These are phyloP conservation scores for Limnephilus rhombicus DNA, from an alignment of 2,888 invertebrate genomes.

Conservation along the genomic window DNA sequence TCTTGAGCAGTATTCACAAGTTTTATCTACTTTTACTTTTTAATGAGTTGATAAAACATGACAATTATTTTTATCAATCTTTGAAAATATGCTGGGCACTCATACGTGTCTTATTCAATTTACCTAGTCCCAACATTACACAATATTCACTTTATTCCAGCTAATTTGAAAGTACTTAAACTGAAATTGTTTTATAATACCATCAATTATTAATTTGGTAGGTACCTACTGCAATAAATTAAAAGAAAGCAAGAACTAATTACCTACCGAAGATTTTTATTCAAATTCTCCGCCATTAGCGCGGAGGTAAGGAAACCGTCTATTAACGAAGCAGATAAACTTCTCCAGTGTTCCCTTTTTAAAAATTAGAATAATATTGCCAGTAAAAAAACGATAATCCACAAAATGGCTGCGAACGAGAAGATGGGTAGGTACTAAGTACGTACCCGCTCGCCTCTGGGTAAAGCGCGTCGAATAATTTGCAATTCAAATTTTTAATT, in stretches of 20 bases:
- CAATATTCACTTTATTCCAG: background rate
- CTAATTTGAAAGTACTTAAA: background rate
- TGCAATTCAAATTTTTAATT: conserved; percentile 49
- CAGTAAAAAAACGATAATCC: conserved; percentile 48
- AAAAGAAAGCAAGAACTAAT: background rate
- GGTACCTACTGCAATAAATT: background rate
- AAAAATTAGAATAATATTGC: conserved; percentile 47
- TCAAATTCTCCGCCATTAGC: background rate
- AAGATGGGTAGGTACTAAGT: background rate
- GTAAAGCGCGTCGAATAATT: conserved; percentile 39
- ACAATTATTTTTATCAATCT: no score
- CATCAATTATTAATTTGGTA: background rate
- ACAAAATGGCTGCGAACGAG: conserved; percentile 42
- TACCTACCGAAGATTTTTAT: background rate
- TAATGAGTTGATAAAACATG: no score
- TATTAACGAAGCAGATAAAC: conserved; percentile 20
- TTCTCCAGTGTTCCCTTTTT: background rate
- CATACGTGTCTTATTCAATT: no score
- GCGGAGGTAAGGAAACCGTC: background rate
- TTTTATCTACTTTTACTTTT: background rate
- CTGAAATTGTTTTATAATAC: background rate
- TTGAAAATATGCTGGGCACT: no score
- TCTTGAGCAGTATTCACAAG: background rate
- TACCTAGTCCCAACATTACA: background rate
- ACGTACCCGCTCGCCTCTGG: conserved; percentile 13